These are phyloP conservation scores for Tetramorium alpestre DNA, from an alignment of 1,140 invertebrate species.

Conservation along the genomic window DNA sequence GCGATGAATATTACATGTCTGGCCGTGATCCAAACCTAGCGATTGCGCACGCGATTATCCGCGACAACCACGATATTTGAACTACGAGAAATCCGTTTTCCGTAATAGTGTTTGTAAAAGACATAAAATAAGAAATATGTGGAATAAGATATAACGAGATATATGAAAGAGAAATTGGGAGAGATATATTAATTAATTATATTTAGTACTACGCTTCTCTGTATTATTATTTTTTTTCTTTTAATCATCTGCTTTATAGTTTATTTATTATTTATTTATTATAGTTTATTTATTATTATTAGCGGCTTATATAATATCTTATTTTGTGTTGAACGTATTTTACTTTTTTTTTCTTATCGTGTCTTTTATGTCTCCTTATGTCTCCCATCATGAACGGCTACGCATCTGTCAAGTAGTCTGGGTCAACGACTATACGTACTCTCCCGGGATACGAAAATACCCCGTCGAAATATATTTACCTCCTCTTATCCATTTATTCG, in stretches of 20 bases:
- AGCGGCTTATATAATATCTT: neutral
- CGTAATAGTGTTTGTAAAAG: neutral
- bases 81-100: constrained; percentile 43
- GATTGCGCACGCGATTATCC: constrained; percentile 51
- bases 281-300: neutral
- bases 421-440: constrained; percentile 14
- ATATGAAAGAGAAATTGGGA: neutral
- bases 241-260: neutral
- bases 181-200: neutral
- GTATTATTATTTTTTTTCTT: neutral
- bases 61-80: constrained; percentile 7
- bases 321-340: neutral
- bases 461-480: constrained; percentile 10
- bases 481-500: constrained; percentile 62
- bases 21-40: constrained; percentile 62
- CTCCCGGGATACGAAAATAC: constrained; percentile 35
- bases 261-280: neutral
- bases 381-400: neutral
- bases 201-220: neutral
- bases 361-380: neutral
- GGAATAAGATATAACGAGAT: neutral
- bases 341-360: neutral
- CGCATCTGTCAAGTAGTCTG: neutral
- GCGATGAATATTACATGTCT: constrained; percentile 62
- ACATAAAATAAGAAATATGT: neutral